Evolutionary conservation across 2,113 vertebrate species (phyloP).

Genomic region (Charadrius vociferus): DNA sequence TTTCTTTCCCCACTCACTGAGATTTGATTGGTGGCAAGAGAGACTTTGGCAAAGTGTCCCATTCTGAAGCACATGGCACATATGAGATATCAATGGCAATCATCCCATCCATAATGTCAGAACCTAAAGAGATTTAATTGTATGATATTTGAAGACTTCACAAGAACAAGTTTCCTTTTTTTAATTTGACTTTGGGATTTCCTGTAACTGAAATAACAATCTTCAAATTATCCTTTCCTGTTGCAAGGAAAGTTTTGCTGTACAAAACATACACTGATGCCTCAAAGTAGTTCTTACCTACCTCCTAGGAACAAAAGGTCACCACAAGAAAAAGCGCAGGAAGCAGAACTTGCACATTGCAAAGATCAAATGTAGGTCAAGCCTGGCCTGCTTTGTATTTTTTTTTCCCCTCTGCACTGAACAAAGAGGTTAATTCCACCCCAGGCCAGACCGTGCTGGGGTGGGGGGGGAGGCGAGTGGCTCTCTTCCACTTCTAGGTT

Average conservation of each 20-base stretch:
- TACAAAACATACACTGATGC: background rate
- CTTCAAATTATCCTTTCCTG: background rate
- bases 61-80: background rate
- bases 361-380: constrained; percentile 46
- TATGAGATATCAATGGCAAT: background rate
- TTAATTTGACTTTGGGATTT: background rate
- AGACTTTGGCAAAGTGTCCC: background rate
- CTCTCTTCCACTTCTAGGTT: background rate
- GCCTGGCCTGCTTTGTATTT: background rate
- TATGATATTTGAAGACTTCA: constrained; percentile 20
- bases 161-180: constrained; percentile 36
- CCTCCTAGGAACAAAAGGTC: constrained; percentile 36
- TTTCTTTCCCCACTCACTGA: background rate
- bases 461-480: too few relatives aligned
- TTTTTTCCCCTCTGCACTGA: background rate
- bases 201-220: background rate
- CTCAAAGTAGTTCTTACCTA: background rate
- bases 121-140: background rate
- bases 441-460: background rate
- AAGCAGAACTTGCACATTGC: background rate
- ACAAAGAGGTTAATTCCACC: constrained; percentile 13
- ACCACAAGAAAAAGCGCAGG: background rate
- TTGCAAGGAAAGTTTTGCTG: background rate
- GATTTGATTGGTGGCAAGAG: background rate
- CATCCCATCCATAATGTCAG: constrained; percentile 27